These are phyloP conservation scores for Synanthedon myopaeformis DNA, from an alignment of 2,888 invertebrate species.

Conservation along the genomic window DNA sequence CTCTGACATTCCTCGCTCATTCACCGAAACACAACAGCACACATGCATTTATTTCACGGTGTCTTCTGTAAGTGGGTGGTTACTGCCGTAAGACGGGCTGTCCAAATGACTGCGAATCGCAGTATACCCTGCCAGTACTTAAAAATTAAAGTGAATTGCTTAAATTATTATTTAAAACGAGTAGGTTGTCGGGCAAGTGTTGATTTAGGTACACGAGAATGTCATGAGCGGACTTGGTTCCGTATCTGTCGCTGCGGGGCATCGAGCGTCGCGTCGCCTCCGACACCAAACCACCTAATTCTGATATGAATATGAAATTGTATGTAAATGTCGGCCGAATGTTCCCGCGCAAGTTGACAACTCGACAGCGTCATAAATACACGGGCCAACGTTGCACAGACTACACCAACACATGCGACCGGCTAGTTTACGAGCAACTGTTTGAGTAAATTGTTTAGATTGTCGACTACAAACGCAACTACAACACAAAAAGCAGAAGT, in stretches of 20 bases:
- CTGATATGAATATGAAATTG: conserved; percentile 64
- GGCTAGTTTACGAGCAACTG: conserved; percentile 40
- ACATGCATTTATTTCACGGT: too few relatives aligned
- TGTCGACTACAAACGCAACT: conserved; percentile 24
- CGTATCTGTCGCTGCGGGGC: conserved; percentile 16
- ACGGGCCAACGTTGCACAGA: conserved; percentile 41
- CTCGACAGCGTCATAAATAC: conserved; percentile 55
- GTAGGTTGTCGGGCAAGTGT: not conserved
- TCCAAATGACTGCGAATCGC: too few relatives aligned
- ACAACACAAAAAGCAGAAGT: not conserved
- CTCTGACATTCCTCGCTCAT: too few relatives aligned
- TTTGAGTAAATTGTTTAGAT: conserved; percentile 53
- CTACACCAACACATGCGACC: conserved; percentile 52
- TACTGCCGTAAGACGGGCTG: too few relatives aligned
- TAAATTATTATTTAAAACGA: not conserved
- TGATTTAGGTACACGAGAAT: not conserved
- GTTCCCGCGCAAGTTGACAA: conserved; percentile 53
- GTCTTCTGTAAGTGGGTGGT: too few relatives aligned
- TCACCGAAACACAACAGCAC: too few relatives aligned
- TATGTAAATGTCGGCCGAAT: conserved; percentile 59
- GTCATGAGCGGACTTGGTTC: conserved; percentile 19
- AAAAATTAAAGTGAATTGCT: too few relatives aligned
- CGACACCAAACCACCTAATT: conserved; percentile 38
- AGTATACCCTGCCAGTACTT: too few relatives aligned
- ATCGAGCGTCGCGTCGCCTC: conserved; percentile 20